Percentiles rank a stretch among this genome's conserved stretches.
These are phyloP conservation scores for Syndactyla subalaris DNA, from an alignment of 2,797 vertebrate species.

Conservation along the genomic window DNA sequence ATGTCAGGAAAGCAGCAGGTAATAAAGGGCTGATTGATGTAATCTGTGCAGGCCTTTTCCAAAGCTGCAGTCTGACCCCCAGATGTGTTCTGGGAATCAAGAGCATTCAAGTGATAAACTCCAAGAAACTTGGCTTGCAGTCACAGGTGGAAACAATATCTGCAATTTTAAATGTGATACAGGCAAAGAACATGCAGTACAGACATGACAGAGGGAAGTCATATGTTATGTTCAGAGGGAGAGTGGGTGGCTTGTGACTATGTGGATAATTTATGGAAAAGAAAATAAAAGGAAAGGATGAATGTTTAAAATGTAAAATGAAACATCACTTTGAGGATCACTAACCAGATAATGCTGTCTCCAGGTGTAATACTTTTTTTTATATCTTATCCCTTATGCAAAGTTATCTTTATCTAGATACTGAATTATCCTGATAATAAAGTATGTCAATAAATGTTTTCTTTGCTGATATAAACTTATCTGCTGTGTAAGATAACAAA, in stretches of 20 bases:
- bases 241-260: neutral
- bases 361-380: neutral
- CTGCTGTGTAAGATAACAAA: neutral
- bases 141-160: neutral
- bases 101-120: neutral
- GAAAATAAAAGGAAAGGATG: neutral
- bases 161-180: neutral
- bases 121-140: neutral
- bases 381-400: neutral
- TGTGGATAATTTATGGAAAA: neutral
- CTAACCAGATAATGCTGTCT: neutral
- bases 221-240: neutral
- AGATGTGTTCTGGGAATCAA: neutral
- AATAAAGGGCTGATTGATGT: neutral
- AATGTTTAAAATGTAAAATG: neutral
- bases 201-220: neutral
- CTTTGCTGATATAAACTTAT: conserved; percentile 8
- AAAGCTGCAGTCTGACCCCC: neutral
- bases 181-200: neutral
- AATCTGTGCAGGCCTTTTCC: neutral
- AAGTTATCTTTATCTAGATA: conserved; percentile 38
- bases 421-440: conserved; percentile 7
- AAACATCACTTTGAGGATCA: neutral
- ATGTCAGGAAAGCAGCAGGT: neutral
- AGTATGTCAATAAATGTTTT: conserved; percentile 31